These are phyloP conservation scores for Parnassius mnemosyne DNA, from an alignment of 2,888 invertebrate genomes.

Conservation along the genomic window DNA sequence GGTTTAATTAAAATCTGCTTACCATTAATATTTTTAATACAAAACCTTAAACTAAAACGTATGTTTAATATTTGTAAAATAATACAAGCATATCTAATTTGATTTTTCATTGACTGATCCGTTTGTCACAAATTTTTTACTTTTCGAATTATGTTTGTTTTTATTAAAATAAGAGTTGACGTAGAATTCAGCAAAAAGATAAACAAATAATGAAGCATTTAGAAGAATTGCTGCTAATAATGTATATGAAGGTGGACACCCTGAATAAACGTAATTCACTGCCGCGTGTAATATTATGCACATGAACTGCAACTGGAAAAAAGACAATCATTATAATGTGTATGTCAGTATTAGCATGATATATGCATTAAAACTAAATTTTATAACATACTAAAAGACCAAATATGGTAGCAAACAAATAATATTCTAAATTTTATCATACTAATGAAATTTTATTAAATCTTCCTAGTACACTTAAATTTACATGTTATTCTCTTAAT, in stretches of 20 bases:
- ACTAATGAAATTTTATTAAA: too few relatives aligned
- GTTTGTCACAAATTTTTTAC: neutral
- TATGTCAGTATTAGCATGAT: too few relatives aligned
- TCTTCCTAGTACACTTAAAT: too few relatives aligned
- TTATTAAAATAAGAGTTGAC: conserved; percentile 35
- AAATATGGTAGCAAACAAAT: too few relatives aligned
- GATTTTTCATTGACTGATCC: neutral
- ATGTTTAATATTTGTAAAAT: too few relatives aligned
- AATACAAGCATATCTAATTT: neutral
- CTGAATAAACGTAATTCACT: conserved; percentile 36
- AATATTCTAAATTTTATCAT: too few relatives aligned
- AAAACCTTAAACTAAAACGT: too few relatives aligned
- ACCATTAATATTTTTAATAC: too few relatives aligned
- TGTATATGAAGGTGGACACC: conserved; percentile 45
- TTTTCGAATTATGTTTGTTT: neutral
- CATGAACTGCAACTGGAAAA: conserved; percentile 51
- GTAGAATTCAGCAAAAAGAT: conserved; percentile 51
- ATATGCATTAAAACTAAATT: too few relatives aligned
- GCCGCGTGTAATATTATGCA: conserved; percentile 43
- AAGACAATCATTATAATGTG: neutral
- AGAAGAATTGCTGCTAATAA: conserved; percentile 36
- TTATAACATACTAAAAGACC: too few relatives aligned
- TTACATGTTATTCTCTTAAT: too few relatives aligned
- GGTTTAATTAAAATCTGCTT: too few relatives aligned
- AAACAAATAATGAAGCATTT: conserved; percentile 46